A percentile compares a stretch with the other conserved stretches of the same genome.
Conservation (phyloP, 2,888 invertebrate species). For the Gortyna flavago region DNA sequence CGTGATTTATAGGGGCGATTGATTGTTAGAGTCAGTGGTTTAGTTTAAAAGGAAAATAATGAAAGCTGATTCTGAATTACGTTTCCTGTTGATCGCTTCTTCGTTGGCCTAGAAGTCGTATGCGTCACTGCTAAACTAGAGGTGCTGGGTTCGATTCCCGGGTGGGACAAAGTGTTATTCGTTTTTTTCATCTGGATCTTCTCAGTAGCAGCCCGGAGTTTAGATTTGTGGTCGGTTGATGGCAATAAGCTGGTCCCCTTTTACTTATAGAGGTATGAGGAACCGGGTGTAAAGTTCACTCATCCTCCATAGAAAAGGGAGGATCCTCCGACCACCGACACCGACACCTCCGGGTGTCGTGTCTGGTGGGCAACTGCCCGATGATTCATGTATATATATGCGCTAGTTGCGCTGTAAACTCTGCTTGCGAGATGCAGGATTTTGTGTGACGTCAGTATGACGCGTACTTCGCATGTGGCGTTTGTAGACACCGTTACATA, state of each 20-base stretch:
- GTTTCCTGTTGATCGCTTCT: neutral
- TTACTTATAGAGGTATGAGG: neutral
- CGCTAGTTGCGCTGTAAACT: too few species aligned
- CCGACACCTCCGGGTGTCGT: too few species aligned
- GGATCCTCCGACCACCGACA: too few species aligned
- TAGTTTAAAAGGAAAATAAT: slow-evolving; percentile 5
- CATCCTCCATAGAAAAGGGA: too few species aligned
- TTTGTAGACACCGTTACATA: too few species aligned
- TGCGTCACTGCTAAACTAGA: neutral
- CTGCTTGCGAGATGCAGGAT: too few species aligned
- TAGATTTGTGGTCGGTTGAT: neutral
- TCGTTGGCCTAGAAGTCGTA: neutral
- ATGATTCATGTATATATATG: too few species aligned
- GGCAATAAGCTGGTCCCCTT: neutral
- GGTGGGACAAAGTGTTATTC: neutral
- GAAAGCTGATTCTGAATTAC: too few species aligned
- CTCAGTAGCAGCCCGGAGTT: neutral
- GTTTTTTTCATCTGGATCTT: neutral
- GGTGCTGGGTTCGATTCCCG: neutral
- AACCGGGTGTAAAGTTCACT: too few species aligned
- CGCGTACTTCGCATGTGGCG: too few species aligned
- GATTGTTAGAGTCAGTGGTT: slow-evolving; percentile 29
- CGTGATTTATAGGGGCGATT: slow-evolving; percentile 51
- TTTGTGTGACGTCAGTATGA: too few species aligned
- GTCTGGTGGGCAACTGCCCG: too few species aligned